Evolutionary conservation across 2,888 invertebrate genomes (phyloP).

Genomic region (Chouioia cunea): DNA sequence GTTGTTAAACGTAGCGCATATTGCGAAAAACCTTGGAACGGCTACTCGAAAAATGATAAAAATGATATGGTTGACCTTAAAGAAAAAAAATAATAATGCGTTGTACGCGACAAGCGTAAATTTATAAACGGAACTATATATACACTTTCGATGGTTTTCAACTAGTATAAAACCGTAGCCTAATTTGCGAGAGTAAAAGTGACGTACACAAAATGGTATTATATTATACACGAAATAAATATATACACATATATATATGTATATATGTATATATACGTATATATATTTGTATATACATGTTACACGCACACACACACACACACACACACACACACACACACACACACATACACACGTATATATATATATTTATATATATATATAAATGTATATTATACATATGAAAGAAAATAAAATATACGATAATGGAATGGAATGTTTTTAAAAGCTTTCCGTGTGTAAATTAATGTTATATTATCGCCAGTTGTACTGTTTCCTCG

Average conservation of each 20-base stretch:
- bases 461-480: slow-evolving; percentile 50
- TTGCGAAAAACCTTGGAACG: slow-evolving; percentile 3
- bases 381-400: slow-evolving; percentile 32
- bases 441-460: slow-evolving; percentile 49
- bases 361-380: no score
- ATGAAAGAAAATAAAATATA: slow-evolving; percentile 34
- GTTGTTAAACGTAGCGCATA: slow-evolving; percentile 26
- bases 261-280: slow-evolving; percentile 24
- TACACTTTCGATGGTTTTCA: slow-evolving; percentile 37
- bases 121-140: slow-evolving; percentile 29
- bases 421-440: slow-evolving; percentile 49
- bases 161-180: slow-evolving; percentile 37
- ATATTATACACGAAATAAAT: slow-evolving; percentile 42
- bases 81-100: slow-evolving; percentile 6
- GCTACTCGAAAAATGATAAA: slow-evolving; percentile 21
- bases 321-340: no score
- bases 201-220: slow-evolving; percentile 45
- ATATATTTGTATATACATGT: slow-evolving; percentile 30
- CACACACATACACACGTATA: no score
- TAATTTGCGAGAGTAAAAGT: slow-evolving; percentile 41
- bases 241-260: slow-evolving; percentile 24
- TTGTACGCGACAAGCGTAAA: slow-evolving; percentile 29
- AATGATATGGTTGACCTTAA: slow-evolving; percentile 23
- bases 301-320: no score
- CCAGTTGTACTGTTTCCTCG: slow-evolving; percentile 50